Conservation (phyloP, 92 coral and sea anemone species). For the Bergia puertoricense region DNA sequence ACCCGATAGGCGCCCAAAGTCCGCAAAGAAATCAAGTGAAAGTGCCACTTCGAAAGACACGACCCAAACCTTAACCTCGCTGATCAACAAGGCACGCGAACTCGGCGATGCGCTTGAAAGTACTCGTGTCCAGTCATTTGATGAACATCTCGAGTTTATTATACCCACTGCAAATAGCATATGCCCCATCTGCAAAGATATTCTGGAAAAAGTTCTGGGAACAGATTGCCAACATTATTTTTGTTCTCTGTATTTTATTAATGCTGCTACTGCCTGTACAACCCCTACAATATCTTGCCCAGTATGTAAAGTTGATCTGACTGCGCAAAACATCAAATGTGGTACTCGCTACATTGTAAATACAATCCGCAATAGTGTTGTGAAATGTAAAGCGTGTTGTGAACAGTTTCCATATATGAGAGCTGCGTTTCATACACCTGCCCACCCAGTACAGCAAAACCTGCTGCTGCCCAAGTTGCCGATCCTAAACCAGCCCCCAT, state of each 20-base stretch:
- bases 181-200: slow-evolving; percentile 3
- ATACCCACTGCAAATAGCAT: background rate
- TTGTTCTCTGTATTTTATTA: background rate
- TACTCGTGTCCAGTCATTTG: background rate
- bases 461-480: background rate
- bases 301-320: background rate
- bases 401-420: background rate
- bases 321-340: slow-evolving; percentile 9
- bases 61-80: background rate
- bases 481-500: slow-evolving; percentile 5
- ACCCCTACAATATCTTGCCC: background rate
- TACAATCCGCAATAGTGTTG: background rate
- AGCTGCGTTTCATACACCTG: slow-evolving; percentile 11
- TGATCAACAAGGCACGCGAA: slow-evolving; percentile 3
- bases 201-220: slow-evolving; percentile 10
- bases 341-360: background rate
- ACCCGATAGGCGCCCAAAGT: background rate
- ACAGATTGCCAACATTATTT: slow-evolving; percentile 3
- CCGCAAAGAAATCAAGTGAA: background rate
- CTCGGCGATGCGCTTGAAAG: background rate
- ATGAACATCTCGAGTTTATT: background rate
- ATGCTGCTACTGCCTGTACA: background rate
- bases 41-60: background rate
- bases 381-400: background rate
- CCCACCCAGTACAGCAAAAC: slow-evolving; percentile 7